Percentiles rank a stretch among this genome's conserved stretches.
phyloP scores from a whole-genome alignment of 2,113 vertebrate species.

The Carettochelys insculpta region DNA sequence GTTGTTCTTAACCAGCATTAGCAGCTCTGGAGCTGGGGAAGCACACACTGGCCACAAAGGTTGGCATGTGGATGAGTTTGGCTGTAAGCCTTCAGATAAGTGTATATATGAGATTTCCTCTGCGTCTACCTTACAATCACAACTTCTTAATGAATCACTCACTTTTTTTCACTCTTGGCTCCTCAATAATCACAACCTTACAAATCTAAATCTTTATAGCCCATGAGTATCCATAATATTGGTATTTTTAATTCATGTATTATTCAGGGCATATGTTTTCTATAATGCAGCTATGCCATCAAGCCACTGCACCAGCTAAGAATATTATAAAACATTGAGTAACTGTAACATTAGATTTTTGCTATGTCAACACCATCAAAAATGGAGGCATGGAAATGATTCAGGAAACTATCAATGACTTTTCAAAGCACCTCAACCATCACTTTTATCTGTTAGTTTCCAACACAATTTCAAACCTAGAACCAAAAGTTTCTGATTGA shows the following conservation, averaged over 20 bases:
- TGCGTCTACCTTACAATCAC: neutral
- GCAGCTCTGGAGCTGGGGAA: neutral
- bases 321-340: neutral
- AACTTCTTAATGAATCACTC: neutral
- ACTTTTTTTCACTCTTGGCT: neutral
- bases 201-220: neutral
- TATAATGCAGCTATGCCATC: neutral
- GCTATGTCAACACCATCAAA: neutral
- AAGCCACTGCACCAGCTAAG: neutral
- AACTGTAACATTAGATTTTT: neutral
- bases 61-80: neutral
- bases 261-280: neutral
- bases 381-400: neutral
- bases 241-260: neutral
- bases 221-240: neutral
- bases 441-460: neutral
- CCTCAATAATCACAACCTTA: neutral
- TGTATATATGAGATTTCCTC: neutral
- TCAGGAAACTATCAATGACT: neutral
- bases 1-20: neutral
- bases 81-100: neutral
- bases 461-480: neutral
- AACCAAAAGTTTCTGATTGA: neutral
- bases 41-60: neutral
- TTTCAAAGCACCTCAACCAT: neutral